Evolutionary conservation across 1,140 invertebrate species (phyloP), one percentile per base, ranked within the genome.

Genomic region (Theocolax elegans): DNA sequence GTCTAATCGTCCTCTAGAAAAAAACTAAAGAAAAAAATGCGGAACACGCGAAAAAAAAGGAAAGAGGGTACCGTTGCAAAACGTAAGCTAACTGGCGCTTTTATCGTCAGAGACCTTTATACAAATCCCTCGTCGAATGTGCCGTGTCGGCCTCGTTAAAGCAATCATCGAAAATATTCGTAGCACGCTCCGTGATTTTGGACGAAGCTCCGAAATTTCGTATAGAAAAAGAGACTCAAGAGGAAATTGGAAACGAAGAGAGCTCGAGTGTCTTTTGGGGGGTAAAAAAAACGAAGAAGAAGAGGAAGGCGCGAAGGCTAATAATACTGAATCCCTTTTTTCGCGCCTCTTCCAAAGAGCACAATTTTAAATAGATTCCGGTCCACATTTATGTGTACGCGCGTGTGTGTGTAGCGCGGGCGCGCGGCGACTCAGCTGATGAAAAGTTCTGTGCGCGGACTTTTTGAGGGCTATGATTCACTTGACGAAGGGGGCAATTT

Each of bases 81-180:
- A 21, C 40, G 17, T 17, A 2, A 23, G 38, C 44, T 62, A 62
- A 68, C 44, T 62, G 44, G 44, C 9, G 53, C 44, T 59, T 67
- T 67, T 48, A 67, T 35, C 40, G 42, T n/a, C 10, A 29, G 66
- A 23, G 27, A 12, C 25, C 56, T 67, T 67, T 49, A 19, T 40
- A 27, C 44, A 67, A 67, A 67, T 67, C 54, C 44, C 66, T 60
- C 67, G 46, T 42, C 46, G 56, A 35, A 10, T 38, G 19, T 40
- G 8, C n/a, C 23, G 21, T 42, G 31, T 29, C 12, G 19, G 13
- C 49, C 58, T 63, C 67, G 67, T 69, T 69, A 69, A 54, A 63
- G 58, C 58, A 69, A 69, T 63, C 58, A 63, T 69, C 40, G 49
- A 46, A 54, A 54, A 69, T 63, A 69, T 69, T 69, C 67, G 49